Conservation (phyloP, 2,888 invertebrate genomes). For the Torymus aiolomorphi region DNA sequence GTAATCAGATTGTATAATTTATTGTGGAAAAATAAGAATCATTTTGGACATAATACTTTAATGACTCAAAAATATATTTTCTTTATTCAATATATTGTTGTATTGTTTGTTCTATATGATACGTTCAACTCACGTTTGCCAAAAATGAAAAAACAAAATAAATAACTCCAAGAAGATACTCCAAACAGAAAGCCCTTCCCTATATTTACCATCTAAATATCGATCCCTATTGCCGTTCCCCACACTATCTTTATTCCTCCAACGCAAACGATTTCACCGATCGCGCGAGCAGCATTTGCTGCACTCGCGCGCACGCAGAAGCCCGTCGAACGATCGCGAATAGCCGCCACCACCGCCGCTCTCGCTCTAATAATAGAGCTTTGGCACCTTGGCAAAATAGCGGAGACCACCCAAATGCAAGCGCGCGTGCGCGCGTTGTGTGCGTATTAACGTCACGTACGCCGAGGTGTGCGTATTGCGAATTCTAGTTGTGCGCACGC, state of each 20-base stretch:
- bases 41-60: no score
- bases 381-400: constrained; percentile 61
- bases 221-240: neutral
- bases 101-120: no score
- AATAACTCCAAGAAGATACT: no score
- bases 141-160: no score
- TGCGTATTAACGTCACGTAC: constrained; percentile 37
- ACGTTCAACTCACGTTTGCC: no score
- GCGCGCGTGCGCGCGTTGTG: no score
- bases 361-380: constrained; percentile 69
- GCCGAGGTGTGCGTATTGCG: neutral
- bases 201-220: no score
- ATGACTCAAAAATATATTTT: no score
- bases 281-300: constrained; percentile 50
- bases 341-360: neutral
- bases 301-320: neutral
- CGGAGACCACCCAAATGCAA: constrained; percentile 67
- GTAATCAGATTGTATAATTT: no score
- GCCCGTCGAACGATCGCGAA: neutral
- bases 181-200: no score
- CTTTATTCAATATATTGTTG: no score
- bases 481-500: constrained; percentile 19
- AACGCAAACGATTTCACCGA: constrained; percentile 59
- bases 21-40: no score
- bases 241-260: constrained; percentile 37